These are phyloP conservation scores for Coranthus polyacanthus DNA, from an alignment of 2,797 vertebrate genomes.

Conservation along the genomic window DNA sequence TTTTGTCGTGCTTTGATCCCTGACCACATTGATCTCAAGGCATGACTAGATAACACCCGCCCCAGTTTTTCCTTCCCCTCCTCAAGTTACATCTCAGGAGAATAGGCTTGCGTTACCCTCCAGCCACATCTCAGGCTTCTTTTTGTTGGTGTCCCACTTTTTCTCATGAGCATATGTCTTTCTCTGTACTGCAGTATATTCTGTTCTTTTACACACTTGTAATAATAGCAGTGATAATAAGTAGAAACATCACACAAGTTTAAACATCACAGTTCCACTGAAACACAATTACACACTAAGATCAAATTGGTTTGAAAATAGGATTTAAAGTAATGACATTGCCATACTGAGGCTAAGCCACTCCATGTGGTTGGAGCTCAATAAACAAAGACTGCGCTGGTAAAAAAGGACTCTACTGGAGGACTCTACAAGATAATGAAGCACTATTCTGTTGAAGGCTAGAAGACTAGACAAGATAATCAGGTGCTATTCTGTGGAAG, in stretches of 20 bases:
- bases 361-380: conserved; percentile 1
- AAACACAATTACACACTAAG: neutral
- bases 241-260: conserved; percentile 3
- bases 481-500: conserved; percentile 1
- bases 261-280: conserved; percentile 7
- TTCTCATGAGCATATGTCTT: conserved; percentile 52
- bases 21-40: conserved; percentile 77
- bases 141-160: conserved; percentile 64
- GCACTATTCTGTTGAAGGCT: too few species aligned
- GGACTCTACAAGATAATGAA: too few species aligned
- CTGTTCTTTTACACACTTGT: conserved; percentile 17
- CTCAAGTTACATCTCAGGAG: conserved; percentile 64
- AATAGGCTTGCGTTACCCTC: conserved; percentile 62
- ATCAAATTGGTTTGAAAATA: conserved; percentile 3
- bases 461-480: neutral
- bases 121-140: conserved; percentile 60
- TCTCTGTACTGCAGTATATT: conserved; percentile 15
- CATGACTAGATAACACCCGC: conserved; percentile 73
- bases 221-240: conserved; percentile 20
- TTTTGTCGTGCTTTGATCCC: conserved; percentile 78
- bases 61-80: conserved; percentile 65
- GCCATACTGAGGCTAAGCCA: neutral
- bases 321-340: neutral
- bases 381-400: neutral
- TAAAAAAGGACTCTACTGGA: conserved; percentile 6